Evolutionary conservation across 2,888 invertebrate species (phyloP), one percentile per base, ranked within the genome.

Genomic region (Tortricodes alternella): DNA sequence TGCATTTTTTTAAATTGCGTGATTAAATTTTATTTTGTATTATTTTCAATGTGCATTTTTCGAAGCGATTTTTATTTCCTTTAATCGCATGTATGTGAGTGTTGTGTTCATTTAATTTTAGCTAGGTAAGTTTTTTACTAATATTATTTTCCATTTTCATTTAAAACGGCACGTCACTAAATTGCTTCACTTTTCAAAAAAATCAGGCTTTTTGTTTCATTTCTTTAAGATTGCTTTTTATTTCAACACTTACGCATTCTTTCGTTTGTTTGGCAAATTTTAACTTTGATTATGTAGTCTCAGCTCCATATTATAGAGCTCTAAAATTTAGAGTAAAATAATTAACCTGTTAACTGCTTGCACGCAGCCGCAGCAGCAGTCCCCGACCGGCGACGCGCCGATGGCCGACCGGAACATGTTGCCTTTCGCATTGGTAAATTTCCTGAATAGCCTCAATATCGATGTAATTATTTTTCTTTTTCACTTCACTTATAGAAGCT

Each of bases 391-490:
- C 53, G 90, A 89, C 46, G 76, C 75, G 29, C 85, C 85, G 56
- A 73, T 85, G 51, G 83, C 80, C 50, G 89, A 89, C 65, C 76
- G 89, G 61, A 85, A 76, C 78, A 88, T 90, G 88, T 78, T 90
- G 77, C 90, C 90, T 67, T 90, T 89, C 80, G 90, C 89, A 73
- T 80, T 90, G 90, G 90, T 90, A 90, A 90, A 88, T 90, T 74
- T 82, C 87, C 86, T 89, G 83, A 89, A 89, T 89, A 89, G 70
- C 87, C 87, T 89, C 66, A 87, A 89, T 87, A 87, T 88, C 68
- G 88, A 89, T 88, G 88, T 89, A 89, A 89, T 87, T 89, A 89
- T 83, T 80, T 73, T 67, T 68, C 64, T 68, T 67, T 69, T 67
- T 68, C 64, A 63, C 68, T 66, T 72, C 74, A 67, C 69, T 63